These are phyloP conservation scores for Coleophora flavipennella DNA, from an alignment of 2,888 invertebrate genomes.

Conservation along the genomic window DNA sequence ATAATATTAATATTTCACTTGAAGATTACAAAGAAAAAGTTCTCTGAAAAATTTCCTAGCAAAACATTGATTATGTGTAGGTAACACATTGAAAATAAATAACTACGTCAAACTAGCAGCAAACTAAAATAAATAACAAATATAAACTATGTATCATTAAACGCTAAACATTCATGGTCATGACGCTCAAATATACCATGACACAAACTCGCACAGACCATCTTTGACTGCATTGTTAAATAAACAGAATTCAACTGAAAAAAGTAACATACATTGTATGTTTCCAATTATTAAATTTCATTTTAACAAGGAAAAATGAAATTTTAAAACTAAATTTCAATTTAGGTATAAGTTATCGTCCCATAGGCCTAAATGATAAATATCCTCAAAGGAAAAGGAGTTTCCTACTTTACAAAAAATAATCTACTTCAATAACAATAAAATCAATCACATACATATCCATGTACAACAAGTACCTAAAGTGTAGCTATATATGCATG, in stretches of 20 bases:
- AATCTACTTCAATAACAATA: too few species aligned
- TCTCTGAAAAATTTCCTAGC: too few species aligned
- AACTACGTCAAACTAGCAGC: too few species aligned
- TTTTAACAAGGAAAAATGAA: not conserved
- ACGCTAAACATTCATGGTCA: too few species aligned
- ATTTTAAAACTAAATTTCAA: conserved; percentile 9
- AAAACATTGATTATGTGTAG: too few species aligned
- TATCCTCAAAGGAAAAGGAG: conserved; percentile 43
- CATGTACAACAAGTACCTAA: too few species aligned
- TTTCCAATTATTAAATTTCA: not conserved
- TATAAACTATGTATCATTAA: too few species aligned
- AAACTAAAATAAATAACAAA: too few species aligned
- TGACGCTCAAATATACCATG: too few species aligned
- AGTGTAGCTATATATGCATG: conserved; percentile 4
- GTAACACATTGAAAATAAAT: too few species aligned
- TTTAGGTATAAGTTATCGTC: conserved; percentile 37
- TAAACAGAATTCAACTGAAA: conserved; percentile 12
- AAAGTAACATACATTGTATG: conserved; percentile 1
- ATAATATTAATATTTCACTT: conserved; percentile 29
- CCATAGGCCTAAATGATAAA: conserved; percentile 51
- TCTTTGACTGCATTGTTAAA: conserved; percentile 11
- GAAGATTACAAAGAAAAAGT: conserved; percentile 13
- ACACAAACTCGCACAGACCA: too few species aligned
- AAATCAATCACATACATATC: too few species aligned
- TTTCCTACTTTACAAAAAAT: not conserved